Conservation (phyloP, 2,888 invertebrate genomes). For the Dione vanillae region DNA sequence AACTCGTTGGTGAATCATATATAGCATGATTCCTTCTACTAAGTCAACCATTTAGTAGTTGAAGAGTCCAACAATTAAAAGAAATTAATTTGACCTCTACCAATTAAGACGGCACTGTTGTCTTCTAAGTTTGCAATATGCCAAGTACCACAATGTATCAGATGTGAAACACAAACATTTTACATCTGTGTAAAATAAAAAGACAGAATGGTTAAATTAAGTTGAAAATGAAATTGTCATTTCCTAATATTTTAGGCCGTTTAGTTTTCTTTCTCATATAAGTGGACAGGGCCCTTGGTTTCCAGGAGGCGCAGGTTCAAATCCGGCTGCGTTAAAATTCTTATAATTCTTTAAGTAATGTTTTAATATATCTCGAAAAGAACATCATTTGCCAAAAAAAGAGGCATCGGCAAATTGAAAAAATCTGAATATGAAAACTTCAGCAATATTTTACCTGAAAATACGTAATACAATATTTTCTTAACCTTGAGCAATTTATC, state of each 20-base stretch:
- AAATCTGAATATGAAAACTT: neutral
- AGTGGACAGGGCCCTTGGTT: too few species aligned
- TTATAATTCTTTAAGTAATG: too few species aligned
- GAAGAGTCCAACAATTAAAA: constrained; percentile 64
- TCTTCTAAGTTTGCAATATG: constrained; percentile 36
- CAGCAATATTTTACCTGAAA: neutral
- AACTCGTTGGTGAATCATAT: constrained; percentile 19
- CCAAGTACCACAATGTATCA: neutral
- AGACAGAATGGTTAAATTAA: neutral
- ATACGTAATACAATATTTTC: constrained; percentile 23
- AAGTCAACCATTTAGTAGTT: constrained; percentile 44
- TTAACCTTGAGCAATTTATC: constrained; percentile 55
- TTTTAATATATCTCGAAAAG: neutral
- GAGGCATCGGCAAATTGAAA: neutral
- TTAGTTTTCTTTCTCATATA: neutral
- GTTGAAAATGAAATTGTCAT: neutral
- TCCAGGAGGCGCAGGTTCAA: too few species aligned
- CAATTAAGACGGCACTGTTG: constrained; percentile 64
- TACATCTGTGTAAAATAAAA: neutral
- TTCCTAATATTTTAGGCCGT: neutral
- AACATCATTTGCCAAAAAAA: too few species aligned
- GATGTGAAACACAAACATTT: neutral
- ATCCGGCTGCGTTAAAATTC: too few species aligned
- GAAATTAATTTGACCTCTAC: constrained; percentile 78
- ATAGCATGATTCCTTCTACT: constrained; percentile 33